phyloP scores from a whole-genome alignment of 2,797 vertebrate species.

The Bradypodion ventrale region DNA sequence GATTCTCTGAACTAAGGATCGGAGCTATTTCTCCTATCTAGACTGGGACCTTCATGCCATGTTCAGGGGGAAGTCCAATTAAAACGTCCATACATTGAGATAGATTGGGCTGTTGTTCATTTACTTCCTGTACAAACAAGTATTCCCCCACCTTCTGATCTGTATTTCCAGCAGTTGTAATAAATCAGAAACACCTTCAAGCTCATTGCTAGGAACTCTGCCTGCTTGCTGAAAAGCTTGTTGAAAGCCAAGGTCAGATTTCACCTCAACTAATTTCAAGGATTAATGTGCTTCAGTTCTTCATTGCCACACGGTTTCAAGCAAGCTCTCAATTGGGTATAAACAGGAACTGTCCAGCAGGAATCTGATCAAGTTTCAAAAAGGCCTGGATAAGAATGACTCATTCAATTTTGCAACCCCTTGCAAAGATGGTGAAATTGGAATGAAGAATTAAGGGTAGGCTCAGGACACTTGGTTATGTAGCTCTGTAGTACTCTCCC shows the following conservation, averaged over 20 bases:
- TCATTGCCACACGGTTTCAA: background rate
- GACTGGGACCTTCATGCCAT: background rate
- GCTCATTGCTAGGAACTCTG: background rate
- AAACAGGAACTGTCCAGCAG: background rate
- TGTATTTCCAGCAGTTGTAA: background rate
- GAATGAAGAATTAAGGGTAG: too few species aligned
- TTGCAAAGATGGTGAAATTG: background rate
- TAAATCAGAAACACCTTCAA: constrained; percentile 11
- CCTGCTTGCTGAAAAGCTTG: background rate
- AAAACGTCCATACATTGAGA: background rate
- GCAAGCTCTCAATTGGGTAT: background rate
- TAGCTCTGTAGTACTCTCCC: too few species aligned
- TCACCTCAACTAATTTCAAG: background rate
- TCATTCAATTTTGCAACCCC: background rate
- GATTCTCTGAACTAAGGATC: background rate
- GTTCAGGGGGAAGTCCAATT: background rate
- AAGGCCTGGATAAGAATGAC: background rate
- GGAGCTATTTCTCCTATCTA: constrained; percentile 5
- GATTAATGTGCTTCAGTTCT: background rate
- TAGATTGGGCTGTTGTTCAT: background rate
- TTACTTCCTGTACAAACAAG: background rate
- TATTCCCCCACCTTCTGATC: rapidly evolving
- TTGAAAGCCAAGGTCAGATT: constrained; percentile 5
- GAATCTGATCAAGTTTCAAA: background rate
- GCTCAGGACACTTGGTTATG: too few species aligned